Evolutionary conservation across 2,797 vertebrate genomes (phyloP), one percentile per base, ranked within the genome.

Genomic region (Myotis findleyi): DNA sequence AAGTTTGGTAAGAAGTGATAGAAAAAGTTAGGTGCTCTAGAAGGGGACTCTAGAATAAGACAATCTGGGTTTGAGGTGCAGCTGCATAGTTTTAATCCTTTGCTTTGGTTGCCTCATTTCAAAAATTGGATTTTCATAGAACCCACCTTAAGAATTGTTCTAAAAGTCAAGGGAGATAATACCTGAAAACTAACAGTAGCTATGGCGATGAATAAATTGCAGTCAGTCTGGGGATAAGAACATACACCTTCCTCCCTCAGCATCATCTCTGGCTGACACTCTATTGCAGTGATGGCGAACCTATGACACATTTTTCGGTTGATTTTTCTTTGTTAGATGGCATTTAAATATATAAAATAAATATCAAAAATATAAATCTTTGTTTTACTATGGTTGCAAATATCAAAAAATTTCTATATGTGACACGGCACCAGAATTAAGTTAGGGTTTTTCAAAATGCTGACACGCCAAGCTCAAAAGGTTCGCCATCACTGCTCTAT

Each of bases 71-170:
- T 64, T 51, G 49, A 75, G 91, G 71, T n/a, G 49, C 20, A 51
- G 44, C 64, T 86, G 36, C 8, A 4, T n/a, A 41, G 44, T 47
- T 7, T 11, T 33, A 66, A 59, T 30, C 5, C 20, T 80, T 20
- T 21, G 47, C 36, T 57, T 55, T 92, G 76, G 36, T 87, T 57
- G 69, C 11, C 36, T 87, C 49, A 64, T 72, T 47, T 95, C 38
- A 68, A 79, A 95, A 87, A 21, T 27, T 41, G 47, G 68, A 77
- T 81, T 84, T 89, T 87, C 85, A 49, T 38, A 80, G 59, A 66
- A n/a, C 21, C 27, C 33, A 59, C n/a, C 21, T 76, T 93, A 89
- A 87, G 30, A 73, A 66, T 12, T 68, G 9, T 90, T 59, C 44
- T 41, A 73, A 41, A 68, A 87, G 66, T 27, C 75, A 80, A 44